A percentile compares a stretch with the other conserved stretches of the same genome.
Evolutionary conservation across 2,113 vertebrate genomes (phyloP).

Genomic region (Ptychochromis oligacanthus): DNA sequence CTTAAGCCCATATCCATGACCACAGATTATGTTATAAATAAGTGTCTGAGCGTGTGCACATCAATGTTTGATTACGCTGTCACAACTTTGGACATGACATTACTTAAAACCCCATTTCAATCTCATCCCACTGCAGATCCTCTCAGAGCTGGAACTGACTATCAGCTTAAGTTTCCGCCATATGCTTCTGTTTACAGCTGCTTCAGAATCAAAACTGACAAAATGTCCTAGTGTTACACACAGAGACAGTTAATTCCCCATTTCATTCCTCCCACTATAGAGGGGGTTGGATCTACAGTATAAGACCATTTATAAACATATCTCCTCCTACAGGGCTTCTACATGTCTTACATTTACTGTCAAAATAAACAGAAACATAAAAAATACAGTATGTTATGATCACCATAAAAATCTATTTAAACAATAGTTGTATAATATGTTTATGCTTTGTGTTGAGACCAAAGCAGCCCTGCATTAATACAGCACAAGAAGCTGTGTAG

Average conservation of each 20-base stretch:
- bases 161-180: conserved; percentile 52
- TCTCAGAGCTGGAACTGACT: conserved; percentile 43
- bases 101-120: conserved; percentile 52
- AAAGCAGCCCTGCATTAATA: neutral
- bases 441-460: neutral
- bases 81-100: conserved; percentile 48
- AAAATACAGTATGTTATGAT: neutral
- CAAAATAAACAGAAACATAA: neutral
- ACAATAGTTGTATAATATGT: neutral
- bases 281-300: neutral
- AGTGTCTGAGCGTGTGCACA: conserved; percentile 19
- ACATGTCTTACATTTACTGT: neutral
- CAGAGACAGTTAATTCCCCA: conserved; percentile 14
- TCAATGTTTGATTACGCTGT: conserved; percentile 67
- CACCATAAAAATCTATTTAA: neutral
- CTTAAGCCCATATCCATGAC: conserved; percentile 55
- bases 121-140: conserved; percentile 40
- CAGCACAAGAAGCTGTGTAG: neutral
- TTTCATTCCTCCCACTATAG: neutral
- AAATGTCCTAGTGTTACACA: conserved; percentile 26
- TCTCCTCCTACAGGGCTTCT: neutral
- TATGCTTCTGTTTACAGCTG: conserved; percentile 51
- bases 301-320: conserved; percentile 6
- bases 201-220: conserved; percentile 44
- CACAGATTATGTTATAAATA: conserved; percentile 68